Conservation (phyloP, 2,113 vertebrate genomes). For the Mesocricetus auratus region DNA sequence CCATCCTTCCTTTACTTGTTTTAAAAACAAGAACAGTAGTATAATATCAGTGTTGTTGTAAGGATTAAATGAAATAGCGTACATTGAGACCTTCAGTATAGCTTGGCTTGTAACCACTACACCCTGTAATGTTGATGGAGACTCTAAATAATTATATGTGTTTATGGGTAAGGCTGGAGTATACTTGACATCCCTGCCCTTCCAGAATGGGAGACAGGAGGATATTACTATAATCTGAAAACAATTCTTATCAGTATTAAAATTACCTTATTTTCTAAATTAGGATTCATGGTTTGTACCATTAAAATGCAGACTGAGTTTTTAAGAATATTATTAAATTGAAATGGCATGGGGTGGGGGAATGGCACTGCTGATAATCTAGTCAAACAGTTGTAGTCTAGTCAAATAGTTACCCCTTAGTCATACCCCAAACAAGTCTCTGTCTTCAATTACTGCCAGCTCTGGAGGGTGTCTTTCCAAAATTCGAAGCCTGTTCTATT, state of each 20-base stretch:
- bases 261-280: conserved; percentile 11
- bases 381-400: not conserved
- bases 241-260: not conserved
- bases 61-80: not conserved
- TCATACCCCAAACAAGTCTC: not conserved
- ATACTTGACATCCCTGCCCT: too few species aligned
- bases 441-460: not conserved
- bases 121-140: not conserved
- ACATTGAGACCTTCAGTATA: not conserved
- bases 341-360: not conserved
- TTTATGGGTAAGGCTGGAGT: not conserved
- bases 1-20: conserved; percentile 32
- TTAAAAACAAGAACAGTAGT: conserved; percentile 19
- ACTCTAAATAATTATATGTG: not conserved
- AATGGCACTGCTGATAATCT: too few species aligned
- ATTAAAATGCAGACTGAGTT: not conserved
- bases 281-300: not conserved
- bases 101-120: not conserved
- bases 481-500: not conserved
- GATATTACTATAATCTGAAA: not conserved
- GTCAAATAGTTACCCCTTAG: not conserved
- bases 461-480: not conserved
- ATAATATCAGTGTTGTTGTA: not conserved
- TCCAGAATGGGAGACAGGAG: not conserved
- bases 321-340: not conserved